Base-by-base conservation (phyloP, 2,888 invertebrate genomes). In the Metacarcinus magister region DNA sequence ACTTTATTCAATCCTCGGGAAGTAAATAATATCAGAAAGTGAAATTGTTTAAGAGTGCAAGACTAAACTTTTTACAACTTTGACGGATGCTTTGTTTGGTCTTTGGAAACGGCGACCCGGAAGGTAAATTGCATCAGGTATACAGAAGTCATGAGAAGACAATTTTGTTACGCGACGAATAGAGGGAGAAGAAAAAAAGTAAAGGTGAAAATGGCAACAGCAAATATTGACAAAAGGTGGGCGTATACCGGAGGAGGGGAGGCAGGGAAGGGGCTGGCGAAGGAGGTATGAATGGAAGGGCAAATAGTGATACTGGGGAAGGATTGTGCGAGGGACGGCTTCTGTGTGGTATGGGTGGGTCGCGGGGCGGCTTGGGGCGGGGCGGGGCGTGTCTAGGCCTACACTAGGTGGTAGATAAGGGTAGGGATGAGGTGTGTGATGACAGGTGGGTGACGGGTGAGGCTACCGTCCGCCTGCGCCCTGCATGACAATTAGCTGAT, bases 301-400 rank as follows among this genome's bases (percentile, higher is more conserved):
- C 87, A 87, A 87, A 87, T 32, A 87, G 13, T 87, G 87, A 87
- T 87, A 87, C 87, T 32, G 39, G 16, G 39, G 32, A 87, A 39
- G 87, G 87, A 87, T 5, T 87, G 87, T 87, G 39, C 87, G 87
- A 87, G 87, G 87, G 39, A 39, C 39, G 87, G 87, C 87, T 87
- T 87, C 87, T 87, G 87, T 87, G 87, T 87, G 87, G 87, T 19
- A 19, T 87, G 87, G 87, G 87, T 39, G 87, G 87, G 87, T 39
- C 39, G 87, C 87, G 87, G 87, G 87, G 75, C 75, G 23, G 75
- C 28, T 28, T 82, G 75, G 28, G 75, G 87, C 39, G 39, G 87
- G 87, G 87, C 87, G 87, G 87, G 87, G 87, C 87, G 87, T 87
- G 87, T 87, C 75, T 87, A 87, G 87, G 87, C 87, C 87, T 87